Base-by-base conservation (phyloP, 2,113 vertebrate species). In the Atrichornis clamosus region DNA sequence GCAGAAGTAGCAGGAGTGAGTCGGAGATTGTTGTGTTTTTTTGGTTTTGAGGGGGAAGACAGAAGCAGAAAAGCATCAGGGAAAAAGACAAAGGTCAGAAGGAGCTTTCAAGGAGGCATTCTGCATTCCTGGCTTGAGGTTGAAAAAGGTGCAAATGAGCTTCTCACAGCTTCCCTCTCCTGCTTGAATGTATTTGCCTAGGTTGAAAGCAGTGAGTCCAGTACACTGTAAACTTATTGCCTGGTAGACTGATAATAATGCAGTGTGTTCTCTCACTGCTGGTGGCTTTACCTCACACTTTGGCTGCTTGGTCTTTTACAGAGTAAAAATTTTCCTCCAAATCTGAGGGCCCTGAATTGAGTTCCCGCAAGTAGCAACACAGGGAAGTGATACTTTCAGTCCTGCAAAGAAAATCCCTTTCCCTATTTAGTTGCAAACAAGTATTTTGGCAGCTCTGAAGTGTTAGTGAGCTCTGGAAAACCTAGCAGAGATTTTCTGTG, bases 331-430 rank as follows among this genome's bases (percentile, higher is more conserved):
- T 58, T 44, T 46, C 39, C 53, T 84, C 84, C 72, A 53, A 16
- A 89, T 27, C 50, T 0, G 0, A 89, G 21, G 15, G 20, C 26
- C 52, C 32, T 16, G 10, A 32, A 6, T 8, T 59, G 70, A 69
- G n/a, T 42, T 13, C 33, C 46, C 15, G 3, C 0, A 4, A 24
- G 30, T 35, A 35, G 47, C 3, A 13, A 58, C 0, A 3, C 22
- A 55, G 23, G 47, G 33, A 80, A 64, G 23, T 42, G 49, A 60
- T 79, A 52, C 15, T 91, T 92, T 47, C 44, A 27, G 16, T 74
- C 33, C 78, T 53, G 15, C 26, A 64, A 53, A 69, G 53, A 69
- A 79, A 84, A 52, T 62, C n/a, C 35, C 20, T 70, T 73, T 94
- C 39, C 28, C 32, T 2, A 1, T 58, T 65, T 42, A 77, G 13